Evolutionary conservation across 2,113 vertebrate genomes (phyloP), one percentile per base, ranked within the genome.

Genomic region (Pterocles gutturalis): DNA sequence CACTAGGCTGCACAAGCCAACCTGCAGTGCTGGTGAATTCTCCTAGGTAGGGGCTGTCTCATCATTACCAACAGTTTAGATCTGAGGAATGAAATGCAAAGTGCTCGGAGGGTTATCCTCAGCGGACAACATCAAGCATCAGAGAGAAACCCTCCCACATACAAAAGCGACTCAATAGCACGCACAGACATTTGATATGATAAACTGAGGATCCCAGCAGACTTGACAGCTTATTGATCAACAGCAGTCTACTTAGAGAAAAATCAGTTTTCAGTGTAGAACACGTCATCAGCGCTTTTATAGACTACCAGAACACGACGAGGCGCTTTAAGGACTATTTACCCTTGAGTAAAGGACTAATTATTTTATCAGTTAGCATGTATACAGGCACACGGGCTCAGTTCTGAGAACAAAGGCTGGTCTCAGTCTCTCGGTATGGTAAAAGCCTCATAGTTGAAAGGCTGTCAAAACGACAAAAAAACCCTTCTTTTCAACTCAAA

Each of bases 141-240:
- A 31, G 17, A 49, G 12, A n/a, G 49, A 57, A 67, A 36, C 10
- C 38, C 58, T 62, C 76, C 54, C 14, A 3, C 17, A 1, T 3
- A 7, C 46, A 49, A 1, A 25, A 54, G 31, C 31, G 28, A 55
- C 51, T 43, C 14, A 13, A 2, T 0, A 5, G 34, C 1, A 11
- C 4, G 43, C n/a, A 5, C 0, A 33, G 43, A 55, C 21, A 21
- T 34, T 31, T 41, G 62, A 21, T 36, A 9, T 0, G 13, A n/a
- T 2, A 28, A 61, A 24, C 34, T 9, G 18, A 38, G 38, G 4
- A 31, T 17, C 36, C n/a, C 43, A 29, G 43, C 49, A 82, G 69
- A 28, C 55, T 24, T 25, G 5, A 25, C 1, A 69, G 48, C 29
- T 20, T 25, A 36, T 13, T 57, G 55, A 64, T 41, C 65, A 79